A percentile compares a stretch with the other conserved stretches of the same genome.
Conservation (phyloP, 2,113 vertebrate genomes). For the Bos javanicus region DNA sequence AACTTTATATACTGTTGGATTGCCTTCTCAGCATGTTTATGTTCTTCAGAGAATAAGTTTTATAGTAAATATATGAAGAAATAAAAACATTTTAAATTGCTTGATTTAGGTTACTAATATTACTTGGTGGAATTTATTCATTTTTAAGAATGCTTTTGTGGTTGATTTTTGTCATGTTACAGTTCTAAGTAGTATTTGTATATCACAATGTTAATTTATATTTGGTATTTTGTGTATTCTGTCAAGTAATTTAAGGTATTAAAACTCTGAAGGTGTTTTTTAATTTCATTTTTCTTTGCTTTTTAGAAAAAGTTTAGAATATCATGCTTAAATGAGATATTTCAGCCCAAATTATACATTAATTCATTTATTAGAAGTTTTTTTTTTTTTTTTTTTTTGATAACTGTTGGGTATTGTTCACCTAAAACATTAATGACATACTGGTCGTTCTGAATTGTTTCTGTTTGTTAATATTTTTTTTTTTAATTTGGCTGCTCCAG, state of each 20-base stretch:
- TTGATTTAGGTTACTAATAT: conserved; percentile 26
- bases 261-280: neutral
- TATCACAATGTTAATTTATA: conserved; percentile 19
- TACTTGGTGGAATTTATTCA: conserved; percentile 25
- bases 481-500: conserved; percentile 14
- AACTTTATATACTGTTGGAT: neutral
- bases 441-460: conserved; percentile 26
- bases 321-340: neutral
- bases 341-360: neutral
- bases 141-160: neutral
- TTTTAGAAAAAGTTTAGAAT: neutral
- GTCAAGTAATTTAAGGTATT: conserved; percentile 7
- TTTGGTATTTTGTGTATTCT: neutral
- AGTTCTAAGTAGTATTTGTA: conserved; percentile 29
- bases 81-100: conserved; percentile 7
- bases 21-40: conserved; percentile 21
- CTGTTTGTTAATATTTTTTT: neutral
- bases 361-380: neutral
- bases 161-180: conserved; percentile 3
- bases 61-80: conserved; percentile 26
- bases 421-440: conserved; percentile 29
- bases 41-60: conserved; percentile 17
- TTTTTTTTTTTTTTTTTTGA: conserved; percentile 57
- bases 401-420: neutral
- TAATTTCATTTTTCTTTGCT: neutral